Conservation (phyloP, 2,113 vertebrate genomes). For the Phylloscopus whistleri region DNA sequence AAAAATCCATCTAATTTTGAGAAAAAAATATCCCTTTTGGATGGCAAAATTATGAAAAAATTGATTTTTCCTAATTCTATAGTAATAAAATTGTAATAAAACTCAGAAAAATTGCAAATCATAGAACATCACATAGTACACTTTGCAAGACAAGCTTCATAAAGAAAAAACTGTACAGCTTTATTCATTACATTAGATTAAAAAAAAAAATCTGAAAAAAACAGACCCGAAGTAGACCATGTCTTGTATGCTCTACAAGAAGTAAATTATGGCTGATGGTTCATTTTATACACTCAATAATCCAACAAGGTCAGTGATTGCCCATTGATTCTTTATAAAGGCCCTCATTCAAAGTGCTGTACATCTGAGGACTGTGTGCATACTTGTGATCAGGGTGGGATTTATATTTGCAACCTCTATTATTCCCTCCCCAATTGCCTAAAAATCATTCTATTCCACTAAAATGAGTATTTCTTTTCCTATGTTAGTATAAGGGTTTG, state of each 20-base stretch:
- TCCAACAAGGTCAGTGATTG: background rate
- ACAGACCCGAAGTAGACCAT: background rate
- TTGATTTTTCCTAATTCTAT: background rate
- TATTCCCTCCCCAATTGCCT: background rate
- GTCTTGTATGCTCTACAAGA: background rate
- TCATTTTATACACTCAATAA: background rate
- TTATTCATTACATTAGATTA: background rate
- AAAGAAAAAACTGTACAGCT: background rate
- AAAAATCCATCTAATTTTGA: background rate
- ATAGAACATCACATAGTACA: background rate
- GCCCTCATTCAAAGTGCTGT: background rate
- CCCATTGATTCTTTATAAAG: background rate
- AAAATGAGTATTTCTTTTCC: background rate
- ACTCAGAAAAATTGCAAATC: background rate
- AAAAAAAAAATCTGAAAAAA: background rate
- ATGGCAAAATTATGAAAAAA: background rate
- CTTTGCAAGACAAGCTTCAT: background rate
- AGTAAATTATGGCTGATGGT: background rate
- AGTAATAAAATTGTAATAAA: background rate
- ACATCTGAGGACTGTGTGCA: background rate
- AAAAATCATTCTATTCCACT: background rate
- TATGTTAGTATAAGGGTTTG: background rate
- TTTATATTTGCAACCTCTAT: background rate
- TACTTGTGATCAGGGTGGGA: background rate
- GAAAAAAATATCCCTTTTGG: background rate